Conservation (phyloP, 2,797 vertebrate species). For the Stomatorhinus walkeri region DNA sequence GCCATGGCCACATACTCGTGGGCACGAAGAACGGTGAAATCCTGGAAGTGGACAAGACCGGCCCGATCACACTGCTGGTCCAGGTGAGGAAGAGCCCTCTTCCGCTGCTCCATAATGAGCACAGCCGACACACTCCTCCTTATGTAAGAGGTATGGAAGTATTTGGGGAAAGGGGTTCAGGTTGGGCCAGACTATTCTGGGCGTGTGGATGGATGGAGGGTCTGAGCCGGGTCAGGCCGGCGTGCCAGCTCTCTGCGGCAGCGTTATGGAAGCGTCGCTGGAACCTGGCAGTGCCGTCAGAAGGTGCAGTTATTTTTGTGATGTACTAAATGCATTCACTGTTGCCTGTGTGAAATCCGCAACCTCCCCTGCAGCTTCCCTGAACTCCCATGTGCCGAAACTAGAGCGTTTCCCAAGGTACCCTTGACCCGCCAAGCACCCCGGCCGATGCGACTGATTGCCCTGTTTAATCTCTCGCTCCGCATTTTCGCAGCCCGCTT, state of each 20-base stretch:
- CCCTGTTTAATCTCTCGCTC: constrained; percentile 32
- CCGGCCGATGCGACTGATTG: constrained; percentile 38
- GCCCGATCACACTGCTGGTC: constrained; percentile 91
- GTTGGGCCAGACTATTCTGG: constrained; percentile 16
- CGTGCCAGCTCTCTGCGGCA: background rate
- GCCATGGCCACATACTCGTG: constrained; percentile 94
- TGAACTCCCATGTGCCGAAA: background rate
- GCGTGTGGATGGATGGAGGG: constrained; percentile 4
- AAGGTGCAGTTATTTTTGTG: background rate
- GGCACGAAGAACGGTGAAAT: constrained; percentile 98
- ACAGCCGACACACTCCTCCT: background rate
- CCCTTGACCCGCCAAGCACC: constrained; percentile 27
- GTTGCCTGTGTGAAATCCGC: background rate
- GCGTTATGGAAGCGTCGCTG: too few species aligned
- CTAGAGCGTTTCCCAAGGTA: constrained; percentile 39
- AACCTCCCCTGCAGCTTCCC: background rate
- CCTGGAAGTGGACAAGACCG: constrained; percentile 94
- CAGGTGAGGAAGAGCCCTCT: constrained; percentile 63
- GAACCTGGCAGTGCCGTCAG: too few species aligned
- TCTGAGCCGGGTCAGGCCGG: background rate
- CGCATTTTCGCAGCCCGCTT: constrained; percentile 9
- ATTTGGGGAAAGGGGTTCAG: constrained; percentile 4
- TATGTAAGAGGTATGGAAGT: background rate
- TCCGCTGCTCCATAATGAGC: background rate
- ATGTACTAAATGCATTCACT: background rate